These are phyloP conservation scores for Nyctibius grandis DNA, from an alignment of 2,797 vertebrate species.

Conservation along the genomic window DNA sequence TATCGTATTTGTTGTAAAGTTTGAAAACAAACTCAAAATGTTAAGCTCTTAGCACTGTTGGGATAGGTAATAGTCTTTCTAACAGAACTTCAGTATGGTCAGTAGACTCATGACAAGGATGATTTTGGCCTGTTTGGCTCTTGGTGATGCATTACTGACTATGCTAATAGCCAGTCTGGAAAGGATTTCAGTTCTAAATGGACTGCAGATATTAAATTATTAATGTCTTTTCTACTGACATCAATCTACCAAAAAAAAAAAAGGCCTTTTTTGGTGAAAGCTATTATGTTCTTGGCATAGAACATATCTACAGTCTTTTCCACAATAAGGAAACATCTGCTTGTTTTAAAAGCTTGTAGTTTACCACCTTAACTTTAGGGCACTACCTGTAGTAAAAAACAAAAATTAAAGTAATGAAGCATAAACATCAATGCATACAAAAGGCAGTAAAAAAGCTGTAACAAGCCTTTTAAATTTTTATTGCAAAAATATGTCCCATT, in stretches of 20 bases:
- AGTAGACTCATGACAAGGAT: not conserved
- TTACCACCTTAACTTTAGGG: slow-evolving; percentile 39
- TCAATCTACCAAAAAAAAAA: not conserved
- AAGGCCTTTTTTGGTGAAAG: not conserved
- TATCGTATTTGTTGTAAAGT: not conserved
- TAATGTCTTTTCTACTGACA: not conserved
- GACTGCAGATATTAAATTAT: not conserved
- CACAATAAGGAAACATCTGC: slow-evolving; percentile 30
- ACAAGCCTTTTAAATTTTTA: slow-evolving; percentile 51
- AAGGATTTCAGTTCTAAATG: not conserved
- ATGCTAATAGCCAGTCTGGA: not conserved
- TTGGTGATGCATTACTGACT: not conserved
- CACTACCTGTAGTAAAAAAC: slow-evolving; percentile 21
- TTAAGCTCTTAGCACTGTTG: not conserved
- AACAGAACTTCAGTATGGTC: not conserved
- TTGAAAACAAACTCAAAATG: not conserved
- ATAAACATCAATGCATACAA: slow-evolving; percentile 40
- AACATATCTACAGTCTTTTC: not conserved
- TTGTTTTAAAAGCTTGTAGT: slow-evolving; percentile 33
- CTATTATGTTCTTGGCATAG: slow-evolving; percentile 33
- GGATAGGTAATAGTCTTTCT: not conserved
- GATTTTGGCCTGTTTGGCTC: not conserved
- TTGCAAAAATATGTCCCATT: not conserved
- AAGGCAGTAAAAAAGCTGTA: slow-evolving; percentile 49
- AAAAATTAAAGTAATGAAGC: slow-evolving; percentile 60